phyloP scores from a whole-genome alignment of 1,140 invertebrate genomes.

The Megalopta genalis region DNA sequence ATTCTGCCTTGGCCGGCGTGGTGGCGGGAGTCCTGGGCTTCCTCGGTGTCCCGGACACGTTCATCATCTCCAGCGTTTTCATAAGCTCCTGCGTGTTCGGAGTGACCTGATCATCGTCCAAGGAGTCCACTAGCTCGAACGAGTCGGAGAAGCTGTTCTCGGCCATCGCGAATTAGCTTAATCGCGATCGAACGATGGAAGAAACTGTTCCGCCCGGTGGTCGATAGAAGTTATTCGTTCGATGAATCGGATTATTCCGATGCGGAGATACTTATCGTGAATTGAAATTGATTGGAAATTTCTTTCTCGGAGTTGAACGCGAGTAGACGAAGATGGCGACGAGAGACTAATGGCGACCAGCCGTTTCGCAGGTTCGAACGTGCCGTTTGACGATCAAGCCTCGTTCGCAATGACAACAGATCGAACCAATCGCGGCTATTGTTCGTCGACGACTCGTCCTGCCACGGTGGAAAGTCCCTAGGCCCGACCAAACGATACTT shows the following conservation, averaged over 20 bases:
- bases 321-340: too few relatives aligned
- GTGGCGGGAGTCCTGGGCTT: neutral
- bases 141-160: neutral
- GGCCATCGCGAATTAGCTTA: neutral
- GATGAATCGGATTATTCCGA: too few relatives aligned
- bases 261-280: too few relatives aligned
- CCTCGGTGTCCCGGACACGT: neutral
- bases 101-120: neutral
- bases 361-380: neutral
- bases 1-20: neutral
- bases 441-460: too few relatives aligned
- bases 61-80: neutral
- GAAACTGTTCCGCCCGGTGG: too few relatives aligned
- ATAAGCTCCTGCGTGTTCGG: constrained; percentile 1
- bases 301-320: too few relatives aligned
- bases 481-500: too few relatives aligned
- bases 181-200: too few relatives aligned
- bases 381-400: neutral
- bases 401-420: neutral
- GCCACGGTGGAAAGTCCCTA: neutral
- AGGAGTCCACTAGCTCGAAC: neutral
- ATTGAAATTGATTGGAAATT: too few relatives aligned
- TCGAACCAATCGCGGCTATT: too few relatives aligned
- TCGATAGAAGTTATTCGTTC: too few relatives aligned
- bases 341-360: neutral